A percentile compares a stretch with the other conserved stretches of the same genome.
Conservation (phyloP, 2,113 vertebrate genomes). For the Polyodon spathula region DNA sequence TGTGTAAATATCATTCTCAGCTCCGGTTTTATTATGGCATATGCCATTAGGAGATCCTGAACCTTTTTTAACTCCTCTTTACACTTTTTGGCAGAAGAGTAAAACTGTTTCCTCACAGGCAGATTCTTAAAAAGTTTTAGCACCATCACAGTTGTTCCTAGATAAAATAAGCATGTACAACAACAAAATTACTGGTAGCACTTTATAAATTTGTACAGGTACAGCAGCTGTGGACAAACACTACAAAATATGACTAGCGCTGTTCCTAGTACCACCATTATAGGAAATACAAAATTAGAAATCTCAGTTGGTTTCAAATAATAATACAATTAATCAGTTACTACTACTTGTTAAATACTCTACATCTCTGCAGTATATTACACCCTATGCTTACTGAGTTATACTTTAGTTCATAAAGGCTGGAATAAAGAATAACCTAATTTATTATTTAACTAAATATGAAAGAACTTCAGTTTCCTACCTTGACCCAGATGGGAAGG, state of each 20-base stretch:
- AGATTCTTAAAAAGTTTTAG: constrained; percentile 84
- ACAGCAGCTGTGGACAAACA: too few relatives aligned
- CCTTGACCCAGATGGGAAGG: constrained; percentile 89
- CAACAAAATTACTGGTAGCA: not conserved
- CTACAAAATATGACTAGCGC: too few relatives aligned
- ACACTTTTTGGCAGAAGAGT: constrained; percentile 77
- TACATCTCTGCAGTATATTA: not conserved
- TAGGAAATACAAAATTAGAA: too few relatives aligned
- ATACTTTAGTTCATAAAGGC: too few relatives aligned
- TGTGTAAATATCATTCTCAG: constrained; percentile 78
- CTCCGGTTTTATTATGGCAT: constrained; percentile 80
- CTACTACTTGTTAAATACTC: too few relatives aligned
- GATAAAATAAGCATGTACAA: constrained; percentile 7
- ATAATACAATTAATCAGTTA: too few relatives aligned
- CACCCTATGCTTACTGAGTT: not conserved
- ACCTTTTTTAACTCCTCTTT: constrained; percentile 83
- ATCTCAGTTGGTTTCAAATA: too few relatives aligned
- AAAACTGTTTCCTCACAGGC: constrained; percentile 89
- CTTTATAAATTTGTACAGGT: too few relatives aligned
- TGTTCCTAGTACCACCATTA: too few relatives aligned
- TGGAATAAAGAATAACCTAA: too few relatives aligned
- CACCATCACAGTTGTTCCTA: constrained; percentile 85
- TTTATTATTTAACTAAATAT: not conserved
- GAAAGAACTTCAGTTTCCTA: constrained; percentile 26
- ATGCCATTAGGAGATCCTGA: constrained; percentile 77